Evolutionary conservation across 2,113 vertebrate species (phyloP), one percentile per base, ranked within the genome.

Genomic region (Gorsachius goisagi): DNA sequence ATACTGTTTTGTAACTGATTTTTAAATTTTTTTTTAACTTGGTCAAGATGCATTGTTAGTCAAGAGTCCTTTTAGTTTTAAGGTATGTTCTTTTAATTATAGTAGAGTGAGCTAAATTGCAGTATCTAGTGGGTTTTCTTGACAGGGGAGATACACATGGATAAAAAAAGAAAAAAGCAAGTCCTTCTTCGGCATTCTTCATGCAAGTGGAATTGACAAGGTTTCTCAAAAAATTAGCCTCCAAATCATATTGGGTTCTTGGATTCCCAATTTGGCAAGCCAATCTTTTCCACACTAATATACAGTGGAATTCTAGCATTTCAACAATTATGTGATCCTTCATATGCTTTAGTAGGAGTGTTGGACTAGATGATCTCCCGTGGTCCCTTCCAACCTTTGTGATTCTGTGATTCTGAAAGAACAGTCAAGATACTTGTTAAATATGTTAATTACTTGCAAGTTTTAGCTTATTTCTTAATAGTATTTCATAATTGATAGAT

Each of bases 101-200:
- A 32, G 12, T 13, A 53, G 3, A 7, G 3, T 58, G 27, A 85
- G 16, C 2, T 85, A 41, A 77, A 58, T 9, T 79, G 18, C 6
- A 78, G 8, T 41, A 68, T 44, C 10, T 55, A 35, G 6, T 7
- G 22, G 16, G 24, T 67, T 59, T 89, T 72, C 21, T 56, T 91
- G 9, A 41, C 5, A 72, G 19, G 10, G 11, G 11, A 39, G 4
- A 71, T 37, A 52, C 2, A 55, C 4, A 37, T 5, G 59, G 12
- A 6, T 44, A 35, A 49, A 30, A 33, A 1, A 3, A 11, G 8
- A 1, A 5, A 52, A 73, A 89, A 16, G 1, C 1, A 30, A 4
- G 2, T n/a, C 18, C 4, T 33, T 63, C 22, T 79, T 49, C 44
- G 79, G 3, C 14, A 37, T 1, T 72, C 10, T 49, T 92, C 44